A percentile compares a stretch with the other conserved stretches of the same genome.
phyloP scores from a whole-genome alignment of 2,113 vertebrate species.

The Amazona guildingii region DNA sequence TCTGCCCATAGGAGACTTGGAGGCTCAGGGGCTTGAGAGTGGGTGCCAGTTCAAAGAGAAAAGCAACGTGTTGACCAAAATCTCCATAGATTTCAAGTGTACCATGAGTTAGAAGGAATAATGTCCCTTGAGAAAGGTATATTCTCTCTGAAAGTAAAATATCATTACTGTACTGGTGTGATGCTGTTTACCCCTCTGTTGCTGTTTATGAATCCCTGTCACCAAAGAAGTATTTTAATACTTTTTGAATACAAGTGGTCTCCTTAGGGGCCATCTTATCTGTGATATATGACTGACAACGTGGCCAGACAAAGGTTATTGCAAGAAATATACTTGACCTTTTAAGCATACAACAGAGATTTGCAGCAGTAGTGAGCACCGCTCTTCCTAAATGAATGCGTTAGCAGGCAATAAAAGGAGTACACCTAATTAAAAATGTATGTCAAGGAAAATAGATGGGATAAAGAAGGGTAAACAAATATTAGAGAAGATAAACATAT shows the following conservation, averaged over 20 bases:
- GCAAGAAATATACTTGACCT: conserved; percentile 57
- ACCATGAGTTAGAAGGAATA: neutral
- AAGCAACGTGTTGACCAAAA: accelerated
- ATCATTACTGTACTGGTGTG: neutral
- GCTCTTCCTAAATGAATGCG: conserved; percentile 16
- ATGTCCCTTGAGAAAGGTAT: accelerated
- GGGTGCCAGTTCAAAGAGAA: neutral
- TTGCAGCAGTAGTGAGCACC: conserved; percentile 9
- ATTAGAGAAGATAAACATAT: conserved; percentile 10
- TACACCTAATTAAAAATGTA: conserved; percentile 59
- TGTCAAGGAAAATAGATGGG: conserved; percentile 32
- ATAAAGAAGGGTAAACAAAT: conserved; percentile 55
- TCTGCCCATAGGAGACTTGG: neutral
- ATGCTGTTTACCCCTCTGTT: neutral
- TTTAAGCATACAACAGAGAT: conserved; percentile 15
- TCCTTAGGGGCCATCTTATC: neutral
- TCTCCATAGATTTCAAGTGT: neutral
- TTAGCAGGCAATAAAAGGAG: conserved; percentile 34
- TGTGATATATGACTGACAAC: conserved; percentile 21
- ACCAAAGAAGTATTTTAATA: neutral
- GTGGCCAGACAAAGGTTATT: conserved; percentile 49
- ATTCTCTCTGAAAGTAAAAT: neutral
- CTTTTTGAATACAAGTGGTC: neutral
- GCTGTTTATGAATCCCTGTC: neutral
- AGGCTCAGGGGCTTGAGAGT: neutral